These are phyloP conservation scores for Amitus sp. DNA, from an alignment of 2,888 invertebrate genomes.

Conservation along the genomic window DNA sequence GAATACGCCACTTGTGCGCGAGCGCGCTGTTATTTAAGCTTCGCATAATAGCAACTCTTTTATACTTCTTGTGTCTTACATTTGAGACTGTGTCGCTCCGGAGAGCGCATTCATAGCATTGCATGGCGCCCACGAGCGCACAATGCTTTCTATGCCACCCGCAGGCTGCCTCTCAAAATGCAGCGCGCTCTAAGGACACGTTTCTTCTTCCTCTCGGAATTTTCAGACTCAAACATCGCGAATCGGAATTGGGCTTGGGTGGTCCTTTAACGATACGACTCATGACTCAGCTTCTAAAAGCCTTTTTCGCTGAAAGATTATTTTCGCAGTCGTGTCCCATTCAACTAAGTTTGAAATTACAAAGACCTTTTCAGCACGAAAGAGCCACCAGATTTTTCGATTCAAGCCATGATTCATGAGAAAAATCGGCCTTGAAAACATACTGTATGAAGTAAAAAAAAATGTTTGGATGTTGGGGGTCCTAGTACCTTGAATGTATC, in stretches of 20 bases:
- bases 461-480: no score
- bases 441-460: no score
- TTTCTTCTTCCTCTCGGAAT: conserved; percentile 30
- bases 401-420: no score
- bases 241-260: background rate
- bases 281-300: no score
- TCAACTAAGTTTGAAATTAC: no score
- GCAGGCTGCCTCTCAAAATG: conserved; percentile 41
- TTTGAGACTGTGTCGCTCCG: conserved; percentile 57
- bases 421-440: no score
- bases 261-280: no score
- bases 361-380: no score
- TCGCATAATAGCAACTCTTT: conserved; percentile 63
- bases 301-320: no score
- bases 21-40: conserved; percentile 62
- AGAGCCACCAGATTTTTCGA: no score
- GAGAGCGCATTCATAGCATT: conserved; percentile 50
- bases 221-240: conserved; percentile 24
- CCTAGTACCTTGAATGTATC: no score
- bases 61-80: conserved; percentile 63
- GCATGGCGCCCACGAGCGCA: conserved; percentile 36
- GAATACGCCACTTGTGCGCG: conserved; percentile 38
- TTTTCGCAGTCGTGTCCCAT: no score
- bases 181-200: conserved; percentile 44
- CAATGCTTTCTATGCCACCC: conserved; percentile 43